Conservation (phyloP, 2,888 invertebrate genomes). For the Norana najaformis region DNA sequence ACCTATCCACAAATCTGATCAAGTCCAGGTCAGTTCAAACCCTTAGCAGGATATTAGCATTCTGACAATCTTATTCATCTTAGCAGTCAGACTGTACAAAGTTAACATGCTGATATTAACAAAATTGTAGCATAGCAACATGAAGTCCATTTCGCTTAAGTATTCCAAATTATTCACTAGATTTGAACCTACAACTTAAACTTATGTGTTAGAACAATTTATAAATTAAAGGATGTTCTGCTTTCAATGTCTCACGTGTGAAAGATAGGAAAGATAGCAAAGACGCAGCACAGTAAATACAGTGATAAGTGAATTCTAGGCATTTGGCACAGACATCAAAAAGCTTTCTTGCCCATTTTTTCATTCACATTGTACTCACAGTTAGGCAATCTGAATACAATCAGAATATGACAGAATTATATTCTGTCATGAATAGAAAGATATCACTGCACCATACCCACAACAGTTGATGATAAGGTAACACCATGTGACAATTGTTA, state of each 20-base stretch:
- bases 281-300: not conserved
- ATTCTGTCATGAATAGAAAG: not conserved
- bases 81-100: no score
- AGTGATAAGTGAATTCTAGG: not conserved
- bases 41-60: not conserved
- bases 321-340: not conserved
- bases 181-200: no score
- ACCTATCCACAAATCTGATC: not conserved
- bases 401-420: no score
- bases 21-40: not conserved
- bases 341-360: not conserved
- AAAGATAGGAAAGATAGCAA: not conserved
- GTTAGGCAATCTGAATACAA: not conserved
- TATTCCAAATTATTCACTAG: no score
- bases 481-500: not conserved
- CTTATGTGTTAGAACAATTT: no score
- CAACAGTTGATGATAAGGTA: not conserved
- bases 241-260: no score
- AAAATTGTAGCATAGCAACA: no score
- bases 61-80: no score
- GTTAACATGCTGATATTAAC: no score
- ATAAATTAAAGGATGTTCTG: no score
- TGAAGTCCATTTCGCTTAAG: no score
- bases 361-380: no score
- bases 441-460: not conserved